These are phyloP conservation scores for Gadopsis bispinosus DNA, from an alignment of 2,797 vertebrate species.

Conservation along the genomic window DNA sequence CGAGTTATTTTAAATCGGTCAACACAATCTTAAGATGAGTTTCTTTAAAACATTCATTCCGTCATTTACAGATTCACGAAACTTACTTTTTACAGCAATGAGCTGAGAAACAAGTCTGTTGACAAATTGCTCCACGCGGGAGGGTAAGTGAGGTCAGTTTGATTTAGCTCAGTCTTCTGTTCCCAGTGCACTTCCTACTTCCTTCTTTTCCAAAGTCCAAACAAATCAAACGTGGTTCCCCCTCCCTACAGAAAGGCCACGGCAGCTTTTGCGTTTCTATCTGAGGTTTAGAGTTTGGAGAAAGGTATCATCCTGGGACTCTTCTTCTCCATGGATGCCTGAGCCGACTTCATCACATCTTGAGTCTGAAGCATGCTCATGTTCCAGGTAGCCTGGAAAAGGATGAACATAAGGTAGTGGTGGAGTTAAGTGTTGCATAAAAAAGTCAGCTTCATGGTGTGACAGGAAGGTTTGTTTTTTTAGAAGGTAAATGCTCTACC, in stretches of 20 bases:
- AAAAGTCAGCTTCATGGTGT: not conserved
- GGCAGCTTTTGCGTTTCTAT: not conserved
- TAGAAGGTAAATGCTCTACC: conserved; percentile 49
- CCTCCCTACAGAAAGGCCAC: not conserved
- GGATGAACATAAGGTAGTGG: not conserved
- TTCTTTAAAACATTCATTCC: conserved; percentile 31
- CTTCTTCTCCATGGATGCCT: conserved; percentile 90
- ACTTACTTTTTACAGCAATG: not conserved
- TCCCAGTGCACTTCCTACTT: too few relatives aligned
- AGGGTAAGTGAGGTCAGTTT: too few relatives aligned
- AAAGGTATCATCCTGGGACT: conserved; percentile 77
- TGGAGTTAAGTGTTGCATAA: not conserved
- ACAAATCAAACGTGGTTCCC: not conserved
- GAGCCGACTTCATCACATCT: conserved; percentile 88
- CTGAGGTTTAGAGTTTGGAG: conserved; percentile 86
- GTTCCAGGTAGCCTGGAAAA: conserved; percentile 90
- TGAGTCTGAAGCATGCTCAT: conserved; percentile 94
- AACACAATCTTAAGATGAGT: not conserved
- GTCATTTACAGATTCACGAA: conserved; percentile 15
- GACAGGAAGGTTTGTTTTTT: too few relatives aligned
- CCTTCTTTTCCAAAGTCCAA: too few relatives aligned
- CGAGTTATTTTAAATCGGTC: not conserved
- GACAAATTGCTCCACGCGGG: too few relatives aligned
- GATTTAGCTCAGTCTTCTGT: too few relatives aligned
- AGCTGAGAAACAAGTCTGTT: too few relatives aligned